Evolutionary conservation across 2,797 vertebrate species (phyloP).

Genomic region (Acanthis flammea): DNA sequence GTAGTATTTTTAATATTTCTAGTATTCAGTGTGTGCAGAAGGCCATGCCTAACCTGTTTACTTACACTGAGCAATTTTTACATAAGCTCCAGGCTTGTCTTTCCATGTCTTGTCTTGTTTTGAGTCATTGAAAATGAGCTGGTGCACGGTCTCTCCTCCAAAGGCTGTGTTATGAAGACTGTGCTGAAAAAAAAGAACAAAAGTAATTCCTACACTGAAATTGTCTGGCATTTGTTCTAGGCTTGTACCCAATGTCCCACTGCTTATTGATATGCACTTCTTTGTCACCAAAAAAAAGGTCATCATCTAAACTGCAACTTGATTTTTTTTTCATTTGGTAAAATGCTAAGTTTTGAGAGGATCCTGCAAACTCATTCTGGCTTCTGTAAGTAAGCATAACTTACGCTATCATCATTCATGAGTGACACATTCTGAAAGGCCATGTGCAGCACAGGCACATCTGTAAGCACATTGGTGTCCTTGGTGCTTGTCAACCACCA

Average conservation of each 20-base stretch:
- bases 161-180: background rate
- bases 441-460: background rate
- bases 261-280: background rate
- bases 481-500: background rate
- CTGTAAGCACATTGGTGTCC: background rate
- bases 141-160: fast-evolving
- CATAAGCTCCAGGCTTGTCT: background rate
- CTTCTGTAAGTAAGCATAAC: background rate
- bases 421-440: background rate
- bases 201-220: background rate
- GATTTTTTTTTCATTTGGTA: background rate
- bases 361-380: background rate
- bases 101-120: background rate
- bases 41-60: background rate
- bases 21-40: background rate
- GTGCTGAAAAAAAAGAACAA: background rate
- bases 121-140: background rate
- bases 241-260: background rate
- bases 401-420: background rate
- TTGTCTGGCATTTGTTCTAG: background rate
- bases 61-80: background rate
- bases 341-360: background rate
- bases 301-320: background rate
- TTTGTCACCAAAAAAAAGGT: background rate
- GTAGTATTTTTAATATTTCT: background rate